Evolutionary conservation across 1,140 invertebrate species (phyloP), one percentile per base, ranked within the genome.

Genomic region (Drosophila littoralis): DNA sequence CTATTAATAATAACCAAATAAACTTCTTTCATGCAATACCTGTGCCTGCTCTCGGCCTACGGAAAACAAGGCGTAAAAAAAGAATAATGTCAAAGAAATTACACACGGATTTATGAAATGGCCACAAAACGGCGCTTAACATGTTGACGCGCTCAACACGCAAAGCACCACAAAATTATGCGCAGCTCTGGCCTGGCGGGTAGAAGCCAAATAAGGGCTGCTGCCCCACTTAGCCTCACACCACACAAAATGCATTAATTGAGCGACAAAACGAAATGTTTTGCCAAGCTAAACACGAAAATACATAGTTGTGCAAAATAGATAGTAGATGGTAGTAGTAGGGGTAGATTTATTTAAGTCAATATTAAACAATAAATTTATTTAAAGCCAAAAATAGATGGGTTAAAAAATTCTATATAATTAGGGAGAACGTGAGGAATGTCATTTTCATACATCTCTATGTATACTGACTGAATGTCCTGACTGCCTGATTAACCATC

Each of bases 91-190:
- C 64, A 59, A 73, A 73, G 52, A 81, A 71, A 77, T 81, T 67
- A 85, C 81, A 85, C 81, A 84, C 81, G 77, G 74, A 81, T 77
- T 80, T 84, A 65, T 81, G 64, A 77, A 84, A 77, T 66, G 73
- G 74, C 65, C 81, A 84, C 81, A 84, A 84, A 84, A 84, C 69
- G 75, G 74, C 55, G 81, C 74, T 85, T 75, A 84, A 84, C 81
- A 84, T 65, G 81, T 77, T 85, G 77, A 81, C 81, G 74, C 69
- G 82, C 66, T 74, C 40, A 64, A 75, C 81, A 84, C 81, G 81
- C 81, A 84, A 85, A 50, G 67, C 74, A 60, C 13, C 68, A 60
- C 48, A 57, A 55, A 61, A 79, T 79, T 81, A 66, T 84, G 73
- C 80, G 43, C 38, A 67, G 40, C 15, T 55, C 45, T 43, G 28